Base-by-base conservation (phyloP, 2,797 vertebrate species). In the Typhlichthys eigenmanni region DNA sequence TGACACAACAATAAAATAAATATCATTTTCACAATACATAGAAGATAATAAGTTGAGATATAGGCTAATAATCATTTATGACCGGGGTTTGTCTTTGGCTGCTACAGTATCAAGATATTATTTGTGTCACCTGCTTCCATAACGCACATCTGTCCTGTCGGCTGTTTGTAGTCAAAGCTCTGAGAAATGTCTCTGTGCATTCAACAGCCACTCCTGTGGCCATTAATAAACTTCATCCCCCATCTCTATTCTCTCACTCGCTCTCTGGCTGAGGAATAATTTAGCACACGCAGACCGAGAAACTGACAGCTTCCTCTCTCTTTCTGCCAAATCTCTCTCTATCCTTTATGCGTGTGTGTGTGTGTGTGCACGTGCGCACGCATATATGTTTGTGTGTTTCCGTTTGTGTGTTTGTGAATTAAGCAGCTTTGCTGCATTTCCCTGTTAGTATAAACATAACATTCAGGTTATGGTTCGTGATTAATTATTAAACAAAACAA, bases 181-280 rank as follows among this genome's bases (percentile, higher is more conserved):
- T 59, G 64, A 55, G 77, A 60, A 79, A 72, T 71, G 79, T 76
- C 75, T 75, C 72, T 24, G 24, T 4, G 4, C 24, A 24, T 24
- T 24, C 24, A 24, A 24, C 24, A 24, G 24, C 24, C 1, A 5
- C 64, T 65, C 53, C 65, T 34, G 49, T 2, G 1, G 75, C 70
- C 71, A 83, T 80, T 83, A 81, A 85, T 84, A 78, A 85, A 50
- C 66, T 17, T 66, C 64, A 60, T 14, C 71, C 57, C 71, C 55
- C 24, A 24, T 24, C 24, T 24, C 47, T 70, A 51, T 63, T 61
- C 50, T 34, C 3, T 10, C 60, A 47, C 47, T 7, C 50, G n/a
- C n/a, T 17, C 76, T 24, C 24, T 24, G 24, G 24, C 24, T 66
- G 72, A 55, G 49, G 48, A 61, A 74, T 63, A 68, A 51, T 83